Evolutionary conservation across 2,888 invertebrate species (phyloP).

Genomic region (Eupithecia subumbrata): DNA sequence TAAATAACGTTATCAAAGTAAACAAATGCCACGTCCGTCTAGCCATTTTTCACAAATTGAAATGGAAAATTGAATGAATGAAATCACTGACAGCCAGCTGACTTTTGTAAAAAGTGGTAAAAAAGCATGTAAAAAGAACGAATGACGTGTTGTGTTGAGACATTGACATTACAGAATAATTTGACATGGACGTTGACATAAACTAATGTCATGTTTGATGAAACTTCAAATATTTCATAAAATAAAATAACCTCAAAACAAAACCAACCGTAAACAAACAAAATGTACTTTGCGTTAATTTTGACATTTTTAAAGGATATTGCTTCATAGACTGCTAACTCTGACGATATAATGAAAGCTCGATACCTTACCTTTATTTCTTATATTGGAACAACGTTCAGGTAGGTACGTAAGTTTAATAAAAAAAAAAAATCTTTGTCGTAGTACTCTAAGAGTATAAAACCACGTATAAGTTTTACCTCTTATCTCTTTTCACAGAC

Average conservation of each 20-base stretch:
- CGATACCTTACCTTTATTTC: conserved; percentile 90
- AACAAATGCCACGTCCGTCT: conserved; percentile 82
- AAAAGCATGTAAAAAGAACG: too few relatives aligned
- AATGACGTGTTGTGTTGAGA: neutral
- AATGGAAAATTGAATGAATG: neutral
- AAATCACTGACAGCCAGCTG: neutral
- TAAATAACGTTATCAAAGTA: conserved; percentile 77
- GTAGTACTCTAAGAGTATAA: too few relatives aligned
- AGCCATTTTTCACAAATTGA: conserved; percentile 66
- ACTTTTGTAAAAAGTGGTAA: neutral
- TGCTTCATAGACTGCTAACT: neutral
- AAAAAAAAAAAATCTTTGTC: neutral
- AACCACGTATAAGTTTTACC: too few relatives aligned
- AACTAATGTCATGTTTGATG: neutral
- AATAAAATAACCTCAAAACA: neutral
- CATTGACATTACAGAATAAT: neutral
- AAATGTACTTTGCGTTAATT: neutral
- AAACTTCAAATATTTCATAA: neutral
- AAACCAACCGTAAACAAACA: neutral
- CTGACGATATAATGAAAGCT: conserved; percentile 78
- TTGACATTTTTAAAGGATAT: neutral
- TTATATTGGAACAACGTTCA: conserved; percentile 90
- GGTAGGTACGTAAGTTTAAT: conserved; percentile 87
- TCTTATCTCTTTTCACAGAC: conserved; percentile 71
- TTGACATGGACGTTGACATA: neutral